Evolutionary conservation across 2,888 invertebrate species (phyloP).

Genomic region (Cheilosia vulpina): DNA sequence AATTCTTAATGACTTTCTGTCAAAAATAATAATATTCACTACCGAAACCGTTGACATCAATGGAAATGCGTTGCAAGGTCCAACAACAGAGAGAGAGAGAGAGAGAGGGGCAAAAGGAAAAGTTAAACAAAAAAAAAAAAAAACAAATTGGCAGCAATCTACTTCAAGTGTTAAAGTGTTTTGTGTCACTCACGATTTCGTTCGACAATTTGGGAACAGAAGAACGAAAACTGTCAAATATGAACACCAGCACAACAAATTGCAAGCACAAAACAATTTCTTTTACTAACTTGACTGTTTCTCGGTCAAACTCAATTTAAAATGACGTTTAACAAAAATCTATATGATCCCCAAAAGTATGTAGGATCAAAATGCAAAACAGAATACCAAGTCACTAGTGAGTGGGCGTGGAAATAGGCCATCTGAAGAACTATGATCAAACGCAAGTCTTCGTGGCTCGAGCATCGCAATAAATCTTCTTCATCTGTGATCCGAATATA

Average conservation of each 20-base stretch:
- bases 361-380: slow-evolving; percentile 12
- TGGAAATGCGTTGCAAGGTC: slow-evolving; percentile 49
- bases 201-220: slow-evolving; percentile 22
- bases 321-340: slow-evolving; percentile 51
- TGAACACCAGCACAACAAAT: slow-evolving; percentile 35
- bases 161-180: slow-evolving; percentile 28
- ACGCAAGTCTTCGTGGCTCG: slow-evolving; percentile 22
- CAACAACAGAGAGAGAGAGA: neutral
- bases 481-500: slow-evolving; percentile 16
- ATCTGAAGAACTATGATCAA: slow-evolving; percentile 43
- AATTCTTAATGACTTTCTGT: neutral
- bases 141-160: slow-evolving; percentile 55
- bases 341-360: slow-evolving; percentile 25
- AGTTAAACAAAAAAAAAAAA: slow-evolving; percentile 12
- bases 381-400: slow-evolving; percentile 36
- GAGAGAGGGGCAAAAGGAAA: neutral
- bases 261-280: slow-evolving; percentile 42
- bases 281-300: slow-evolving; percentile 42
- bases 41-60: slow-evolving; percentile 34
- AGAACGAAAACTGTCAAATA: slow-evolving; percentile 36
- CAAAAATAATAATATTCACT: slow-evolving; percentile 38
- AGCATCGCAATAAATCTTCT: slow-evolving; percentile 58
- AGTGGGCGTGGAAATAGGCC: slow-evolving; percentile 67
- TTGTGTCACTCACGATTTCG: slow-evolving; percentile 59
- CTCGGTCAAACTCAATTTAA: slow-evolving; percentile 47